Conservation (phyloP, 2,888 invertebrate species). For the Agelastica alni region DNA sequence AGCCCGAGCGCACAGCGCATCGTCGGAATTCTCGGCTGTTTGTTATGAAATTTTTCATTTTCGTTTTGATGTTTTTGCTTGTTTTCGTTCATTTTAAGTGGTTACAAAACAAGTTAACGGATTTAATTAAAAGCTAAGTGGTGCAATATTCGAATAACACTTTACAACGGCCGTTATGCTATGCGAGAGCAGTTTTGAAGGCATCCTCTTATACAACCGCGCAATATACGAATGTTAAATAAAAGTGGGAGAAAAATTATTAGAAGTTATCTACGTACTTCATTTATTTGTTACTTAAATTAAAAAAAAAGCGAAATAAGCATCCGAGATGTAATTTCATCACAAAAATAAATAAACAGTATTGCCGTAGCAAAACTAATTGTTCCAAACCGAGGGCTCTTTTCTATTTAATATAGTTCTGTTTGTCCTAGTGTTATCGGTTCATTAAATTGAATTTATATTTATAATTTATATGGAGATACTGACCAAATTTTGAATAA, state of each 20-base stretch:
- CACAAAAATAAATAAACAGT: too few relatives aligned
- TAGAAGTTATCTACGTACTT: not conserved
- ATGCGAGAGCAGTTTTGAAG: not conserved
- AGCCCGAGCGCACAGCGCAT: not conserved
- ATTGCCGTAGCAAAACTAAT: too few relatives aligned
- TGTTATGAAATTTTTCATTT: constrained; percentile 2
- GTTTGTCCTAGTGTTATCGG: too few relatives aligned
- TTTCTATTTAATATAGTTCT: too few relatives aligned
- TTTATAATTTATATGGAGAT: too few relatives aligned
- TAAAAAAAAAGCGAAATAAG: not conserved
- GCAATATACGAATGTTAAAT: not conserved
- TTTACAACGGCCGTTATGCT: constrained; percentile 1
- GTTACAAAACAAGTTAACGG: constrained; percentile 13
- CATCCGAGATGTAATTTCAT: too few relatives aligned
- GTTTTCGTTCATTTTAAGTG: constrained; percentile 6
- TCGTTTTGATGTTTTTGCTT: constrained; percentile 15
- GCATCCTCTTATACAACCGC: too few relatives aligned
- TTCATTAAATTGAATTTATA: too few relatives aligned
- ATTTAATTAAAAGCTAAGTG: constrained; percentile 19
- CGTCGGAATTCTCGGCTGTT: not conserved
- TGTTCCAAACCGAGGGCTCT: too few relatives aligned
- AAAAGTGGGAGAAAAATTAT: not conserved
- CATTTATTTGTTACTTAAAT: not conserved
- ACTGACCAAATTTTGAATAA: too few relatives aligned
- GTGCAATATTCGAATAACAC: constrained; percentile 12